Evolutionary conservation across 2,888 invertebrate species (phyloP), one percentile per base, ranked within the genome.

Genomic region (Cephus spinipes): DNA sequence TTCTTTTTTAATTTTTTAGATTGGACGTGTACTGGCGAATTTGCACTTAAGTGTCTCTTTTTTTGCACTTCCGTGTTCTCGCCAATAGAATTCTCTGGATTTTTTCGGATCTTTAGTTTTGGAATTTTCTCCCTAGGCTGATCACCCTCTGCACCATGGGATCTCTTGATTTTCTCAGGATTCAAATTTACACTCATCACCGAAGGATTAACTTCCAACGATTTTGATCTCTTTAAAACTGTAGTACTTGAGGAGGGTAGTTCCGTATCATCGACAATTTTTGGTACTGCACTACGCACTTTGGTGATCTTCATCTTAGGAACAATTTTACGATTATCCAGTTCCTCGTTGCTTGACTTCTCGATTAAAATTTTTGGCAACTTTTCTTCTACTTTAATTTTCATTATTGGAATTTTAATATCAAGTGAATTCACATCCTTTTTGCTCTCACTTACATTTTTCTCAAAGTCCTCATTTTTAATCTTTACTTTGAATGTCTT

Each of bases 281-380:
- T 35, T 1, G 75, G 73, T 1, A 76, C 74, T 6, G 83, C 80
- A 55, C 79, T 79, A 74, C 79, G 86, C 2, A 86, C 79, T 40
- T 89, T 91, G 31, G 86, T 88, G 33, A 88, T 89, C 35, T 86
- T 90, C 78, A 89, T 82, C 76, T 87, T 90, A 33, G 90, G 87
- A 74, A 89, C 80, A 0, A 81, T 88, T 68, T 87, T 88, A 55
- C 82, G 79, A 69, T 68, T 76, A 75, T 81, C 30, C 77, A 34
- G 15, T 79, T 84, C 83, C 69, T 74, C 35, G 55, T 73, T 75
- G 30, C 73, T 79, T 1, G 84, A 76, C 40, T 80, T 85, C 32
- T 87, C 83, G 11, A 86, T 79, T 0, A 87, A 84, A 35, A 89
- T 87, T 79, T 85, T 85, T 4, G 87, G 84, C 32, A 84, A 73